Percentiles rank a stretch among this genome's conserved stretches.
Conservation (phyloP, 1,140 invertebrate genomes). For the Paracyclopina nana region DNA sequence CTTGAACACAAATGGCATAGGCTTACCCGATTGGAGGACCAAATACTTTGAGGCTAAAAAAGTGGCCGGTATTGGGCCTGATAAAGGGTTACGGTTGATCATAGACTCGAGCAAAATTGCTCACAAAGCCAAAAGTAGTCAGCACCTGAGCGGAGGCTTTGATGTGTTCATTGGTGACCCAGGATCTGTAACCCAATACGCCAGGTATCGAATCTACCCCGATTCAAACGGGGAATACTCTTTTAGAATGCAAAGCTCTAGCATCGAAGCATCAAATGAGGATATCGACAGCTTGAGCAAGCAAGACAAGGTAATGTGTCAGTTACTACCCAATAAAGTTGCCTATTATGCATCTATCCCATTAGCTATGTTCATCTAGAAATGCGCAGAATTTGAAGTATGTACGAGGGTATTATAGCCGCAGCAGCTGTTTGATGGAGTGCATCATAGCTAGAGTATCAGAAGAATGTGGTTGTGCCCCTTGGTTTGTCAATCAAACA, state of each 20-base stretch:
- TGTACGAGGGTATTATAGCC: too few species aligned
- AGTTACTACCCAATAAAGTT: not conserved
- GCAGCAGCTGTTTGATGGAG: slow-evolving; percentile 3
- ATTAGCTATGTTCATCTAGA: too few species aligned
- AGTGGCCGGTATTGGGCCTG: not conserved
- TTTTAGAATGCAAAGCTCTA: not conserved
- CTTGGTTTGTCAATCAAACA: slow-evolving; percentile 9
- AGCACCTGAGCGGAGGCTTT: not conserved
- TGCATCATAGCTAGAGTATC: not conserved
- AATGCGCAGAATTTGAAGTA: too few species aligned
- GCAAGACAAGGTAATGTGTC: not conserved
- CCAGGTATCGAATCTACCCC: not conserved
- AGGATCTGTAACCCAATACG: not conserved
- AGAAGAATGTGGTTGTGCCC: slow-evolving; percentile 2
- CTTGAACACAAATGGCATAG: slow-evolving; percentile 1
- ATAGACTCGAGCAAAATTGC: not conserved
- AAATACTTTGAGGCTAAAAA: not conserved
- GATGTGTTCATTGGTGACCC: slow-evolving; percentile 5
- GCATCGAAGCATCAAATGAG: not conserved
- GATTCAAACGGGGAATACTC: slow-evolving; percentile 8
- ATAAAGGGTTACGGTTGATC: not conserved
- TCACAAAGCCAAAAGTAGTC: not conserved
- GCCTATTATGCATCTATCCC: not conserved
- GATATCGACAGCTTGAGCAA: not conserved
- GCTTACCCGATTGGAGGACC: not conserved